Conservation (phyloP, 2,797 vertebrate genomes). For the Choloepus didactylus region DNA sequence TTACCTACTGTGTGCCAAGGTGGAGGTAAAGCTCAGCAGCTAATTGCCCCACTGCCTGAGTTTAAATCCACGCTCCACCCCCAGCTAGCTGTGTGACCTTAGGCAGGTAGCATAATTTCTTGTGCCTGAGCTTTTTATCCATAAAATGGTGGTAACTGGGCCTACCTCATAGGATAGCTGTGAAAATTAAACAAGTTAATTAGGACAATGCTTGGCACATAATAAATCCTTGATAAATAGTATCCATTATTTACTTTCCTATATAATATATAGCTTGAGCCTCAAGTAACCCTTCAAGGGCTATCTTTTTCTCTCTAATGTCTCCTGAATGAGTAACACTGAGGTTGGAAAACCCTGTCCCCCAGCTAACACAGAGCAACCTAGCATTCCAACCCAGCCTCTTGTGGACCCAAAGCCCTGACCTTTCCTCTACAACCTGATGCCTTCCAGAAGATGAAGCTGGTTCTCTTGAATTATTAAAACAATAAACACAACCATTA, state of each 20-base stretch:
- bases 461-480: not conserved
- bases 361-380: not conserved
- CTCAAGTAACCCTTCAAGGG: not conserved
- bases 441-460: not conserved
- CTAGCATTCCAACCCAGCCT: not conserved
- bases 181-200: not conserved
- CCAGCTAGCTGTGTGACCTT: not conserved
- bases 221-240: not conserved
- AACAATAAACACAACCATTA: not conserved
- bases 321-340: not conserved
- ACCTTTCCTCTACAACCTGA: not conserved
- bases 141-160: not conserved
- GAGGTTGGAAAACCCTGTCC: not conserved
- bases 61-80: not conserved
- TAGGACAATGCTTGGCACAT: not conserved
- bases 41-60: not conserved
- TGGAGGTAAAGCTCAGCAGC: not conserved
- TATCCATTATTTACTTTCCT: not conserved
- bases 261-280: not conserved
- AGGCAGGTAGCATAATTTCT: not conserved
- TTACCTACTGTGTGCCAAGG: not conserved
- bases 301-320: not conserved
- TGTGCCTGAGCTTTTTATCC: slow-evolving; percentile 27
- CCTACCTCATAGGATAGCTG: not conserved
- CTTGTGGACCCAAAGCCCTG: not conserved